These are phyloP conservation scores for Eubasilissa regina DNA, from an alignment of 1,140 invertebrate genomes.

Conservation along the genomic window DNA sequence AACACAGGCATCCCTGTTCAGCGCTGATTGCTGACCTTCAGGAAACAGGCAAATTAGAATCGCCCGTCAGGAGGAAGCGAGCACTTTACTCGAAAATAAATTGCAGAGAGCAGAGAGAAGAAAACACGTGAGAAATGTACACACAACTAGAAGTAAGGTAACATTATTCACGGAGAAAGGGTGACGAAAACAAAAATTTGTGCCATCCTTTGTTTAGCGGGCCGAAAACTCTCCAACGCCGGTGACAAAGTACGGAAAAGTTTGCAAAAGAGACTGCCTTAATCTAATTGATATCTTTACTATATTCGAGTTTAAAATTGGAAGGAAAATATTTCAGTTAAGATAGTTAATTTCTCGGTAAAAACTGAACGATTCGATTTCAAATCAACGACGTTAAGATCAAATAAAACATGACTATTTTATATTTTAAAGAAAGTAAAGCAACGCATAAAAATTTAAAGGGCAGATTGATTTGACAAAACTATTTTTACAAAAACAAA, in stretches of 20 bases:
- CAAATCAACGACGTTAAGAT: no score
- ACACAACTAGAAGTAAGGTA: background rate
- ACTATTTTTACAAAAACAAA: no score
- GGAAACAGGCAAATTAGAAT: slow-evolving; percentile 14
- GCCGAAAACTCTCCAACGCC: background rate
- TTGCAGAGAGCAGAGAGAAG: slow-evolving; percentile 12
- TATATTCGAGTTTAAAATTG: background rate
- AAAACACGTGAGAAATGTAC: slow-evolving; percentile 31
- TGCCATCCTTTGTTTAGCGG: background rate
- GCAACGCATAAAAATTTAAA: no score
- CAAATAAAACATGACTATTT: no score
- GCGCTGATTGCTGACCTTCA: background rate
- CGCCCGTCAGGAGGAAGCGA: slow-evolving; percentile 22
- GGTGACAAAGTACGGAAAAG: background rate
- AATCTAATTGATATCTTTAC: background rate
- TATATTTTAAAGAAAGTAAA: no score
- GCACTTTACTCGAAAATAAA: slow-evolving; percentile 11
- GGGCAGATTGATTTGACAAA: no score
- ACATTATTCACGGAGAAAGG: background rate
- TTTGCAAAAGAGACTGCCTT: background rate
- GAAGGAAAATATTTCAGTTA: background rate
- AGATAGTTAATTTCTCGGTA: background rate
- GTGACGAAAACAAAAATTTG: slow-evolving; percentile 11
- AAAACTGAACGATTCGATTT: no score
- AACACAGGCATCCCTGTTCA: no score